Evolutionary conservation across 2,113 vertebrate species (phyloP), one percentile per base, ranked within the genome.

Genomic region (Dicaeum eximium): DNA sequence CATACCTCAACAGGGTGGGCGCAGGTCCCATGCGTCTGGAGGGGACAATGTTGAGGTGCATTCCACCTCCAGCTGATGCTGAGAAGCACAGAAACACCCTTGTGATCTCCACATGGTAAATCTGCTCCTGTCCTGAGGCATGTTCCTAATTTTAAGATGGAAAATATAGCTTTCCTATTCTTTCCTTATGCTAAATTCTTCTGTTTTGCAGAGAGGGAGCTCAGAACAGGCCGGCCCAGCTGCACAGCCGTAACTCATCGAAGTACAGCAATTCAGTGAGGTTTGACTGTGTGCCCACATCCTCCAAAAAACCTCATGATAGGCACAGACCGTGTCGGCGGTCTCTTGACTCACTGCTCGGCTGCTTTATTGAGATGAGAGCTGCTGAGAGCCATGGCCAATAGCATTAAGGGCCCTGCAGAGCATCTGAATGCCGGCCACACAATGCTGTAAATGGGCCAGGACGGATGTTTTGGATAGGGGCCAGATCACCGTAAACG

Each of bases 361-460:
- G 62, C 61, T 86, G 67, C 37, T 17, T 86, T 83, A 66, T 67
- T 67, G 75, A 91, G 93, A 91, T 70, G 82, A 95, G 78, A 91
- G 74, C 78, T 73, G 66, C 87, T 73, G 88, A 91, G 62, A 73
- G 33, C 90, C 87, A 8, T 31, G 78, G 84, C 84, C 90, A 91
- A 75, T 13, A 16, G 87, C 74, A 50, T 66, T 51, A 82, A 86
- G 62, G 62, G 58, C 62, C 94, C 90, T 47, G 87, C 70, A 30
- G 91, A 25, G 17, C 7, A 42, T 61, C 87, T 95, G 94, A 95
- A 82, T 16, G 15, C 81, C 0, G 1, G 89, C 81, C 71, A 47
- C 91, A 73, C 35, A 42, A 35, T 53, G 80, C 74, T 82, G 81
- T 16, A 45, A 82, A 85, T 2, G 47, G 85, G 66, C 87, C 50